Conservation (phyloP, 1,140 invertebrate genomes). For the Panagrolaimus sp. region DNA sequence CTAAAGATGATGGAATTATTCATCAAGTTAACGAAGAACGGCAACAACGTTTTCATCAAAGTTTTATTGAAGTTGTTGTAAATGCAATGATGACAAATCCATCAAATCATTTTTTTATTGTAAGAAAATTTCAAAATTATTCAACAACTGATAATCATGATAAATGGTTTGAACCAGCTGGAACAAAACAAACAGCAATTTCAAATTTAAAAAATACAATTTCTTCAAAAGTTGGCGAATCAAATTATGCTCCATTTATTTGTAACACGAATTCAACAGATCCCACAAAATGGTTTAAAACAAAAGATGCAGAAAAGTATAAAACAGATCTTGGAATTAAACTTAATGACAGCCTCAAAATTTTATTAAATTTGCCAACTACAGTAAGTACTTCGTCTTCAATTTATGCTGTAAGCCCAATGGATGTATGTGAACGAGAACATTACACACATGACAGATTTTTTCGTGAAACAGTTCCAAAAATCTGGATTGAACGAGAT, state of each 20-base stretch:
- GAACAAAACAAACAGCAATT: not conserved
- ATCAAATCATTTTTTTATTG: slow-evolving; percentile 6
- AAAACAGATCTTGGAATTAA: not conserved
- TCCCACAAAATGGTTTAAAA: slow-evolving; percentile 3
- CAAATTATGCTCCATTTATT: not conserved
- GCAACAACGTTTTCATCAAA: slow-evolving; percentile 15
- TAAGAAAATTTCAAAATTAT: not conserved
- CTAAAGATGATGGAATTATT: slow-evolving; percentile 31
- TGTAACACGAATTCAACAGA: not conserved
- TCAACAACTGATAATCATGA: not conserved
- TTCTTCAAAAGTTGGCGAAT: slow-evolving; percentile 1
- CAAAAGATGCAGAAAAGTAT: slow-evolving; percentile 3
- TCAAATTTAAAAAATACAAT: not conserved
- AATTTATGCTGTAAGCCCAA: not conserved
- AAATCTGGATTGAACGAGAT: slow-evolving; percentile 19
- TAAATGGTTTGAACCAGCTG: not conserved
- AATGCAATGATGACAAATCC: slow-evolving; percentile 30
- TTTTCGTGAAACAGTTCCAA: not conserved
- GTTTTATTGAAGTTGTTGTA: slow-evolving; percentile 33
- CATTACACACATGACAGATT: slow-evolving; percentile 14
- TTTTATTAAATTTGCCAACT: not conserved
- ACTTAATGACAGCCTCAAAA: not conserved
- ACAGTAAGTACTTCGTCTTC: not conserved
- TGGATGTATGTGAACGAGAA: slow-evolving; percentile 23
- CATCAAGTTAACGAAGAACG: slow-evolving; percentile 14